Conservation (phyloP, 92 coral and sea anemone genomes). For the Phenganax marumi region DNA sequence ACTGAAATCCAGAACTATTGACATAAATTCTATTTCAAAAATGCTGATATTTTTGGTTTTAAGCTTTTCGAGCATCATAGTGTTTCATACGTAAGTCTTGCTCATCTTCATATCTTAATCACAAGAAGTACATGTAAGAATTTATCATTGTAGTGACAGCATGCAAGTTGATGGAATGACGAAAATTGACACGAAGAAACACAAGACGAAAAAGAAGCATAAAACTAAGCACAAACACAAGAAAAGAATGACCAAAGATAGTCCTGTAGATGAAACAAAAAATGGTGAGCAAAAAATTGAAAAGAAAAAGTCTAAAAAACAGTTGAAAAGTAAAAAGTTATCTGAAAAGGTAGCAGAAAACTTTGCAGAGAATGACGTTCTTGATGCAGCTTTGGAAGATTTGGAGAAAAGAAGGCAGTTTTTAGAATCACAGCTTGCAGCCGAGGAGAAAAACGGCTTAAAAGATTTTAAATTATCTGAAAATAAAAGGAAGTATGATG, state of each 20-base stretch:
- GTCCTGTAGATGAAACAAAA: slow-evolving; percentile 56
- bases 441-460: slow-evolving; percentile 22
- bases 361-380: slow-evolving; percentile 43
- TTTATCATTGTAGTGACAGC: slow-evolving; percentile 22
- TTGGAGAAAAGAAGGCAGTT: slow-evolving; percentile 83
- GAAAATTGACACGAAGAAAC: slow-evolving; percentile 71
- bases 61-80: too few species aligned
- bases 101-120: too few species aligned
- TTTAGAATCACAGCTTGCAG: slow-evolving; percentile 86
- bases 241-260: slow-evolving; percentile 61
- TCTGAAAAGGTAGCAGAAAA: slow-evolving; percentile 46
- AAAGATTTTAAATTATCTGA: background rate
- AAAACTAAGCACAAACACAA: slow-evolving; percentile 62
- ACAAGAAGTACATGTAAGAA: background rate
- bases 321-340: slow-evolving; percentile 42
- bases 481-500: background rate
- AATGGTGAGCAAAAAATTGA: background rate
- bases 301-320: slow-evolving; percentile 16
- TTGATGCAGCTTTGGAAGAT: slow-evolving; percentile 80
- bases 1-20: too few species aligned
- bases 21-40: too few species aligned
- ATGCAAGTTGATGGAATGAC: slow-evolving; percentile 56
- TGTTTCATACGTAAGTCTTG: too few species aligned
- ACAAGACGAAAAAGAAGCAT: slow-evolving; percentile 67
- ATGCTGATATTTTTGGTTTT: too few species aligned